Base-by-base conservation (phyloP, 2,888 invertebrate species). In the Apamea epomidion region DNA sequence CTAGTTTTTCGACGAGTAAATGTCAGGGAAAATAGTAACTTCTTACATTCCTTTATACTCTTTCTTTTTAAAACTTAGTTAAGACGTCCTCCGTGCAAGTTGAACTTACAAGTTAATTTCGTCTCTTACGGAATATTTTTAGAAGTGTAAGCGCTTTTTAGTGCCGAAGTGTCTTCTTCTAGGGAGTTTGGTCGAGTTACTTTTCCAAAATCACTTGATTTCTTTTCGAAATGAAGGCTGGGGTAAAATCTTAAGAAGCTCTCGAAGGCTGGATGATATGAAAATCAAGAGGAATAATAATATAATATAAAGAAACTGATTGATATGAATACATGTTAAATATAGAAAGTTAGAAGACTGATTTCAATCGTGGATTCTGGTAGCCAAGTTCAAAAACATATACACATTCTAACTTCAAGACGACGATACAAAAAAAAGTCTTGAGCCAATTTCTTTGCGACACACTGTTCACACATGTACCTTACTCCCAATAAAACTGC, bases 1-100 rank as follows among this genome's bases (percentile, higher is more conserved):
- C 48, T 77, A 88, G 54, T 82, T 85, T 85, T 80, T 85, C 68
- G 79, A 76, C 75, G 69, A 79, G 85, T 48, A 75, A 76, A 78
- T 80, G 86, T 78, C 86, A 79, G 29, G 45, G 67, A 51, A 77
- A 68, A 67, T 74, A 74, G 74, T 42, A 37, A 75, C 81, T 87
- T 78, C 64, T 73, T 80, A 76, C 37, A 76, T 80, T 76, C 58
- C 74, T 73, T 76, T 72, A 60, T 72, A 68, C 42, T 71, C 78
- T 80, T 76, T 74, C 69, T 74, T 79, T 51, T 73, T 69, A 54
- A 84, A 82, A 87, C 80, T 78, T 67, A 45, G 81, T 87, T 77
- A 74, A 45, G 14, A 69, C 60, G 45, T 78, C 60, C 58, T 83
- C 58, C 29, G 67, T 76, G 70, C 37, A 77, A 73, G 54, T 48